These are phyloP conservation scores for Xiphydria camelus DNA, from an alignment of 2,888 invertebrate genomes.

Conservation along the genomic window DNA sequence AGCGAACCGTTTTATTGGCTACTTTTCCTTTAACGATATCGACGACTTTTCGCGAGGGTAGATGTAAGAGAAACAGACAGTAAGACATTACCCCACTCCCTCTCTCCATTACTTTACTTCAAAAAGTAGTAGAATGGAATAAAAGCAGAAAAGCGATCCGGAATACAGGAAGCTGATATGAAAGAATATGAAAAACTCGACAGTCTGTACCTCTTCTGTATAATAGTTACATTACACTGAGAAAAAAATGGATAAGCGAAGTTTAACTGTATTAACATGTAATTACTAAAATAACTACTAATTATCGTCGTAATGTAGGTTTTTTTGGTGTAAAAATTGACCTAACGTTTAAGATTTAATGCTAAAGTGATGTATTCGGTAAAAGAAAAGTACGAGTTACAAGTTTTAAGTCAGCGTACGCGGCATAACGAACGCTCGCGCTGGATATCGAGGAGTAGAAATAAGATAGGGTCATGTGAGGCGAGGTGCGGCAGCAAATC, in stretches of 20 bases:
- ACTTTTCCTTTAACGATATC: neutral
- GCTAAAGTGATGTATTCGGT: slow-evolving; percentile 42
- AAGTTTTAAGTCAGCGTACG: slow-evolving; percentile 8
- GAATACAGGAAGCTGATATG: slow-evolving; percentile 6
- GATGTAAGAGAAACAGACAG: neutral
- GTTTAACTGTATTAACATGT: slow-evolving; percentile 53
- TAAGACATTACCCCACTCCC: too few species aligned
- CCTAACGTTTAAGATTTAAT: slow-evolving; percentile 49
- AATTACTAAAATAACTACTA: slow-evolving; percentile 56
- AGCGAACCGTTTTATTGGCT: neutral
- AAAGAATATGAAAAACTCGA: slow-evolving; percentile 22
- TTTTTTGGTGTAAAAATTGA: slow-evolving; percentile 55
- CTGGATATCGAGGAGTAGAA: slow-evolving; percentile 15
- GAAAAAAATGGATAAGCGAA: slow-evolving; percentile 39
- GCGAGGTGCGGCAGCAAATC: slow-evolving; percentile 25
- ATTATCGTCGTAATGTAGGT: slow-evolving; percentile 56
- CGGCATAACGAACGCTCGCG: neutral
- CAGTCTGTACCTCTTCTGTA: slow-evolving; percentile 52
- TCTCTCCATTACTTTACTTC: too few species aligned
- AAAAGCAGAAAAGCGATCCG: too few species aligned
- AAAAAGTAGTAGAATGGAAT: too few species aligned
- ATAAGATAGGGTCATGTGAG: slow-evolving; percentile 31
- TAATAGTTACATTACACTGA: slow-evolving; percentile 51
- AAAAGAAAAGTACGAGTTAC: slow-evolving; percentile 13
- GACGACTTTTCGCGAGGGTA: too few species aligned